A percentile compares a stretch with the other conserved stretches of the same genome.
Conservation (phyloP, 2,888 invertebrate genomes). For the Aplocera efformata region DNA sequence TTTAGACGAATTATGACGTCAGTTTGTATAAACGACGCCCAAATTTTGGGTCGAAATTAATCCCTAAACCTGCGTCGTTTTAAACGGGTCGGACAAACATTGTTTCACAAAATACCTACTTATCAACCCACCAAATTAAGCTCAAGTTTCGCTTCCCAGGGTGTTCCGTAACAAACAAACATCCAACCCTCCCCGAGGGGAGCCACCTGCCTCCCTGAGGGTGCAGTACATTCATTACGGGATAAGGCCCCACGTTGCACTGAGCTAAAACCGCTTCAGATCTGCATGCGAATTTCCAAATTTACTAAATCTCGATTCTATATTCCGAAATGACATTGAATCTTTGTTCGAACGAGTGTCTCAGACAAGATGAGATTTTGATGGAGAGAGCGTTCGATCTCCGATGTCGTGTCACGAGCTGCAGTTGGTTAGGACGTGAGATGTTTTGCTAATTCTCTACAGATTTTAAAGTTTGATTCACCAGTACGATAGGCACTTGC, state of each 20-base stretch:
- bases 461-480: constrained; percentile 19
- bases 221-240: constrained; percentile 45
- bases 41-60: constrained; percentile 25
- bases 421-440: constrained; percentile 52
- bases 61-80: constrained; percentile 28
- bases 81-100: constrained; percentile 26
- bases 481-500: constrained; percentile 17
- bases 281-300: constrained; percentile 71
- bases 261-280: constrained; percentile 38
- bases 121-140: constrained; percentile 49
- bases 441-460: constrained; percentile 35
- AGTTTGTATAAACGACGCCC: constrained; percentile 23
- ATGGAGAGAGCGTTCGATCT: constrained; percentile 48
- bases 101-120: constrained; percentile 36
- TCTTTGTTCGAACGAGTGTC: constrained; percentile 42
- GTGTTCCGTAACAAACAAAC: constrained; percentile 46
- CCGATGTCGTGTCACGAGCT: constrained; percentile 43
- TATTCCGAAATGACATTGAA: constrained; percentile 54
- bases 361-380: constrained; percentile 53
- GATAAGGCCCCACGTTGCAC: constrained; percentile 48
- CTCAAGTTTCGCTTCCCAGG: constrained; percentile 42
- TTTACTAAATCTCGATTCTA: constrained; percentile 60
- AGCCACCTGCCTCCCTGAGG: constrained; percentile 34
- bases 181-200: constrained; percentile 32
- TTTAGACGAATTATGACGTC: constrained; percentile 16